Percentiles rank a stretch among this genome's conserved stretches.
These are phyloP conservation scores for Phoenicopterus ruber DNA, from an alignment of 2,113 vertebrate genomes.

Conservation along the genomic window DNA sequence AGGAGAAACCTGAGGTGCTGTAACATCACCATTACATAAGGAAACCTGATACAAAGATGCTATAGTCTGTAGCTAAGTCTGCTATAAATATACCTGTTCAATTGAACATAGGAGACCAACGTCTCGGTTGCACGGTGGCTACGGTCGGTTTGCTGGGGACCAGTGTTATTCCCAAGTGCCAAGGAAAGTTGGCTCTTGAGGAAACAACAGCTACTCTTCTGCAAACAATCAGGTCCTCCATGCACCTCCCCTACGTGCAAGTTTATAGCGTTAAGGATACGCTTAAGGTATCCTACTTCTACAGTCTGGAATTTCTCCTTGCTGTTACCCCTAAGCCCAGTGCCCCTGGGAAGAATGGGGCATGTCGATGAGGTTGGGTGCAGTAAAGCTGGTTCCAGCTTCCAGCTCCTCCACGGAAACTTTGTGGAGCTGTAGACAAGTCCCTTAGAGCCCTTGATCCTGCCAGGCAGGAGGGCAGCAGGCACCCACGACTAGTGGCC, in stretches of 20 bases:
- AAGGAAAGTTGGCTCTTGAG: background rate
- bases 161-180: background rate
- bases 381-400: background rate
- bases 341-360: too few species aligned
- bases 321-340: background rate
- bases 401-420: background rate
- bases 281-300: background rate
- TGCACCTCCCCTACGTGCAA: background rate
- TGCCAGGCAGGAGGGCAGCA: background rate
- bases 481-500: background rate
- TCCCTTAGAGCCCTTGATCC: background rate
- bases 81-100: conserved; percentile 22
- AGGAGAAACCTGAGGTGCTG: background rate
- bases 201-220: background rate
- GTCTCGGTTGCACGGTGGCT: background rate
- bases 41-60: background rate
- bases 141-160: background rate
- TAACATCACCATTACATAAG: background rate
- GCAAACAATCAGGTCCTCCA: background rate
- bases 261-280: background rate
- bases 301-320: background rate
- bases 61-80: background rate
- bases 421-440: background rate
- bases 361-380: accelerated
- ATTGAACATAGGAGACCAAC: background rate